These are phyloP conservation scores for Pseudachorutes palmiensis DNA, from an alignment of 1,140 invertebrate species.

Conservation along the genomic window DNA sequence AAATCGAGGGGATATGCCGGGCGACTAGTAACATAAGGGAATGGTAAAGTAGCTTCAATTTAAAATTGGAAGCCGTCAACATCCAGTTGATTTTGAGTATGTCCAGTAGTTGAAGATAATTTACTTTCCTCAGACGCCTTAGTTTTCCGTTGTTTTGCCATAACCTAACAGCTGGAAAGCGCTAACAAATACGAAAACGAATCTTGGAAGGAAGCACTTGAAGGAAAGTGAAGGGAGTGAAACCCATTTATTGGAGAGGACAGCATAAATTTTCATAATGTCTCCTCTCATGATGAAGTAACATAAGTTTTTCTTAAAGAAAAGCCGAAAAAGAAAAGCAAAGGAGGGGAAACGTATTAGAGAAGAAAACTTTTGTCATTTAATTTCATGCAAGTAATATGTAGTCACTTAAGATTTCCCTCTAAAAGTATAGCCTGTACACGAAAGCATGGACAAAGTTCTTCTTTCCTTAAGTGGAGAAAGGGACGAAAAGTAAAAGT, in stretches of 20 bases:
- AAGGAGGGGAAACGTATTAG: background rate
- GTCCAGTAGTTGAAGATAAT: no score
- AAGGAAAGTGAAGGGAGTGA: background rate
- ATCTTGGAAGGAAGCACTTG: no score
- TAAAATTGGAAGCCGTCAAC: no score
- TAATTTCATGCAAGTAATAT: slow-evolving; percentile 30
- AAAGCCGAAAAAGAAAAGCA: background rate
- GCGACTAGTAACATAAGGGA: no score
- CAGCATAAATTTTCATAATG: slow-evolving; percentile 31
- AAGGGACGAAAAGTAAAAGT: no score
- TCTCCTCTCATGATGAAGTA: slow-evolving; percentile 29
- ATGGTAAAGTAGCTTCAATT: no score
- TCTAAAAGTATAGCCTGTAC: background rate
- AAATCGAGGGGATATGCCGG: no score
- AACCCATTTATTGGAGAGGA: slow-evolving; percentile 19
- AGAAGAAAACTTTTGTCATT: slow-evolving; percentile 28
- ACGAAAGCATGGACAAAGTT: background rate
- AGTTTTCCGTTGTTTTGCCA: no score
- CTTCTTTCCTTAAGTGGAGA: background rate
- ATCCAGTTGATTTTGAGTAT: no score
- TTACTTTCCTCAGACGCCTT: no score
- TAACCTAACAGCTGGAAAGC: no score
- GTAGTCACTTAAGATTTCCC: slow-evolving; percentile 21
- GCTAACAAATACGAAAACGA: no score
- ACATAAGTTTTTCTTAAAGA: slow-evolving; percentile 19